phyloP scores from a whole-genome alignment of 1,140 invertebrate species.

The Drosophila nigrodunni region DNA sequence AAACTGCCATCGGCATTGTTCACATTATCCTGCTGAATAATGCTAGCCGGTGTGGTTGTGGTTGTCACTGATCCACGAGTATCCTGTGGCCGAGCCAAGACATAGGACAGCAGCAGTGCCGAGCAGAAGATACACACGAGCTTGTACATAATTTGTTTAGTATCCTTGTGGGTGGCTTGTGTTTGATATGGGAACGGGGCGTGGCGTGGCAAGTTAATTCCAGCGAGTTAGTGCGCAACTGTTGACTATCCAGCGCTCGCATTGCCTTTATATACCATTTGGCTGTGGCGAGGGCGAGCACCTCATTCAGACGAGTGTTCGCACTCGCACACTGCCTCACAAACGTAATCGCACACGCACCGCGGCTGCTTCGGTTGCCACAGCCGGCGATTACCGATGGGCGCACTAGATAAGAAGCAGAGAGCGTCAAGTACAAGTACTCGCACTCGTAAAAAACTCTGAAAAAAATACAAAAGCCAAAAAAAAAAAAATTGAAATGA shows the following conservation, averaged over 20 bases:
- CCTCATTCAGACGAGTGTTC: conserved; percentile 46
- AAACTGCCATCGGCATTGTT: conserved; percentile 82
- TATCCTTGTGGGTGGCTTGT: conserved; percentile 44
- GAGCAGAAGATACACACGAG: conserved; percentile 64
- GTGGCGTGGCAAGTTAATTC: conserved; percentile 49
- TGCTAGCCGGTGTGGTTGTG: conserved; percentile 78
- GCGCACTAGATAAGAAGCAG: conserved; percentile 80
- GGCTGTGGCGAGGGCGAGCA: conserved; percentile 39
- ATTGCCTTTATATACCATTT: conserved; percentile 67
- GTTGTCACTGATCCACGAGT: conserved; percentile 37
- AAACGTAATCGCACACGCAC: conserved; percentile 21
- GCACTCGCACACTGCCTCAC: conserved; percentile 16
- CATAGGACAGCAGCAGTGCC: conserved; percentile 67
- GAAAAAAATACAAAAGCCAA: conserved; percentile 15
- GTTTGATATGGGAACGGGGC: conserved; percentile 10
- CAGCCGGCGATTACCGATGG: conserved; percentile 73
- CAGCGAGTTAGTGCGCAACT: conserved; percentile 59
- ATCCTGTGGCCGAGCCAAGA: conserved; percentile 74
- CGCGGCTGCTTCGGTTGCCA: conserved; percentile 56
- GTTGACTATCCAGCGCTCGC: conserved; percentile 54
- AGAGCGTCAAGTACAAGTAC: conserved; percentile 51
- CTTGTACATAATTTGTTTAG: conserved; percentile 66
- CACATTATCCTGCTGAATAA: conserved; percentile 83
- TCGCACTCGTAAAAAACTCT: conserved; percentile 33
- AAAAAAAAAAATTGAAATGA: conserved; percentile 48